Evolutionary conservation across 92 coral and sea anemone species (phyloP), one percentile per base, ranked within the genome.

Genomic region (Pocillopora grandis): DNA sequence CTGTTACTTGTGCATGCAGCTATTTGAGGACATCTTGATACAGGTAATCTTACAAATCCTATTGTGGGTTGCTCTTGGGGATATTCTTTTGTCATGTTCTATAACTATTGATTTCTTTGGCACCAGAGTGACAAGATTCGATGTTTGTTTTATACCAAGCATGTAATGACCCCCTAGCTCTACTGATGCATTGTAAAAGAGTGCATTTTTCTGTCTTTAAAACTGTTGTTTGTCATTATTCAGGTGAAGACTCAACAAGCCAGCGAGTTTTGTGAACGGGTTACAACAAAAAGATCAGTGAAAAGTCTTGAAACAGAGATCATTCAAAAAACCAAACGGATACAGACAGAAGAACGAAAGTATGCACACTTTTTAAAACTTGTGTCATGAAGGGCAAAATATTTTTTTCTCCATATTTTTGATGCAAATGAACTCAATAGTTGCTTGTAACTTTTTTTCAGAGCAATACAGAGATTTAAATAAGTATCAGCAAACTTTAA

Each of bases 301-400:
- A 92, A 92, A 31, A 90, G 88, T 68, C 74, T 94, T 16, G 98
- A 92, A 80, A 90, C 94, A 18, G 98, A 94, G 73, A 96, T 96
- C 61, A 70, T 74, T 7, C 98, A 96, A 89, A 96, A 93, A 74
- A 88, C 88, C 56, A 88, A 83, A 68, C 70, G 98, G 77, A 92
- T 96, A 72, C 76, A 92, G 70, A 90, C 98, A 10, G 98, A 96
- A 78, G 98, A 96, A 86, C 87, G 87, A 77, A 91, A 89, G 98
- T 94, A 84, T 52, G 90, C 17, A 68, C 55, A 68, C 21, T 35
- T 42, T 42, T 42, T 2, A 42, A 42, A 42, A 1, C 52, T 42
- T 42, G 52, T 42, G 52, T 42, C 8, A 42, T 42, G 52, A 42
- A 1, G 4, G 52, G 8, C 52, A 42, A 3, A 42, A 7, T 42